Percentiles rank a stretch among this genome's conserved stretches.
Evolutionary conservation across 2,113 vertebrate species (phyloP).

Genomic region (Cavia aperea): DNA sequence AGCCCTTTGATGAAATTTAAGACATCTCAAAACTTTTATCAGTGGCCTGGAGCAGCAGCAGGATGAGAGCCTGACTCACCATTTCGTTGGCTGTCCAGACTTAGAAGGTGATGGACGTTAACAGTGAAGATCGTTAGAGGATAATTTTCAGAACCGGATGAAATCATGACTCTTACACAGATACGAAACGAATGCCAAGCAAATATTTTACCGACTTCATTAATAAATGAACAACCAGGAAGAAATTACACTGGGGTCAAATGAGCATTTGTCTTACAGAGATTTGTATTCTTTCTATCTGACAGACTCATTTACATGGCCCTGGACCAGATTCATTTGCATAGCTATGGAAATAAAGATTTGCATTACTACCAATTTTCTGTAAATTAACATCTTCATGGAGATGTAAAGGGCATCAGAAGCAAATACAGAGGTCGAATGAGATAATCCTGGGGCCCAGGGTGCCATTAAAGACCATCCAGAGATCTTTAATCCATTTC

Average conservation of each 20-base stretch:
- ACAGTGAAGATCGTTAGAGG: not conserved
- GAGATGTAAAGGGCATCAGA: not conserved
- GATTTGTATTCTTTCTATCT: not conserved
- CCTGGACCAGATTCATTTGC: not conserved
- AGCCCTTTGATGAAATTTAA: not conserved
- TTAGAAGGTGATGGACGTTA: not conserved
- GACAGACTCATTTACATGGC: not conserved
- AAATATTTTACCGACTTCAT: not conserved
- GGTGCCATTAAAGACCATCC: not conserved
- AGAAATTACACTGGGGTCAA: not conserved
- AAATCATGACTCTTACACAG: not conserved
- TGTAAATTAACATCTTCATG: not conserved
- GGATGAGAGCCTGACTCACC: not conserved
- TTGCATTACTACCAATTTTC: not conserved
- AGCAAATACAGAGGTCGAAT: too few species aligned
- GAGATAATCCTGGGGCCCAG: not conserved
- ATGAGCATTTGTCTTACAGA: not conserved
- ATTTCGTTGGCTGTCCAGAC: not conserved
- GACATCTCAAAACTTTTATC: not conserved
- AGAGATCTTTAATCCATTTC: not conserved
- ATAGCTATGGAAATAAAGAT: too few species aligned
- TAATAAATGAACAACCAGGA: not conserved
- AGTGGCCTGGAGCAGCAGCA: not conserved
- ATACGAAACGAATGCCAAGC: not conserved
- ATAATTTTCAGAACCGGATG: not conserved